Evolutionary conservation across 2,888 invertebrate species (phyloP).

Genomic region (Brenthis hecate): DNA sequence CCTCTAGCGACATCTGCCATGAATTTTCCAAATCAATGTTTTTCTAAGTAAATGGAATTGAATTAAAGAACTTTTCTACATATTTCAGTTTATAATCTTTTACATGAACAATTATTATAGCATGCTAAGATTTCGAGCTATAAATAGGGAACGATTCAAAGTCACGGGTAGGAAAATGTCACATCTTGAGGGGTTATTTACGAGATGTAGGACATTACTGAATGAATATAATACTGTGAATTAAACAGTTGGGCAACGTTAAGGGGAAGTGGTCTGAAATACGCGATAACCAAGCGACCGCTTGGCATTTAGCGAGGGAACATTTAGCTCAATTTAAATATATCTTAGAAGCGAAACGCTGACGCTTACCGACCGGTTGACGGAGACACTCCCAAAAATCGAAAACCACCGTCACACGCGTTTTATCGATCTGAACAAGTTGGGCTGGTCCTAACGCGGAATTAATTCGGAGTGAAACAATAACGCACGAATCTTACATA

Average conservation of each 20-base stretch:
- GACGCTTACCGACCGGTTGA: slow-evolving; percentile 67
- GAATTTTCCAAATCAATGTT: slow-evolving; percentile 41
- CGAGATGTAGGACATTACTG: slow-evolving; percentile 22
- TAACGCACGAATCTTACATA: slow-evolving; percentile 76
- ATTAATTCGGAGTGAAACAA: slow-evolving; percentile 63
- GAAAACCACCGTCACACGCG: slow-evolving; percentile 45
- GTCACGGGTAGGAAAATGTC: slow-evolving; percentile 26
- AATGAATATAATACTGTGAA: slow-evolving; percentile 30
- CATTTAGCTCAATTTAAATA: slow-evolving; percentile 66
- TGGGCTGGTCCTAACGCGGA: slow-evolving; percentile 45
- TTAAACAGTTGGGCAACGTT: slow-evolving; percentile 18
- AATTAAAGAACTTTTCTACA: slow-evolving; percentile 3
- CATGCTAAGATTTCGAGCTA: slow-evolving; percentile 10
- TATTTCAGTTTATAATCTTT: neutral
- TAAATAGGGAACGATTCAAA: slow-evolving; percentile 24
- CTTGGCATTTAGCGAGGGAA: slow-evolving; percentile 35
- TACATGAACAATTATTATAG: neutral
- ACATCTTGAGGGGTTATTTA: slow-evolving; percentile 29
- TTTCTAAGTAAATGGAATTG: slow-evolving; percentile 29
- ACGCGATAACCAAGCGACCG: slow-evolving; percentile 26
- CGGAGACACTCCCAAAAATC: slow-evolving; percentile 52
- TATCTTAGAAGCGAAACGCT: slow-evolving; percentile 53
- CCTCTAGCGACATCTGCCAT: slow-evolving; percentile 59
- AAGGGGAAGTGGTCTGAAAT: slow-evolving; percentile 20
- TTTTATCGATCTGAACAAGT: slow-evolving; percentile 42